Evolutionary conservation across 2,113 vertebrate genomes (phyloP), one percentile per base, ranked within the genome.

Genomic region (Triplophysa dalaica): DNA sequence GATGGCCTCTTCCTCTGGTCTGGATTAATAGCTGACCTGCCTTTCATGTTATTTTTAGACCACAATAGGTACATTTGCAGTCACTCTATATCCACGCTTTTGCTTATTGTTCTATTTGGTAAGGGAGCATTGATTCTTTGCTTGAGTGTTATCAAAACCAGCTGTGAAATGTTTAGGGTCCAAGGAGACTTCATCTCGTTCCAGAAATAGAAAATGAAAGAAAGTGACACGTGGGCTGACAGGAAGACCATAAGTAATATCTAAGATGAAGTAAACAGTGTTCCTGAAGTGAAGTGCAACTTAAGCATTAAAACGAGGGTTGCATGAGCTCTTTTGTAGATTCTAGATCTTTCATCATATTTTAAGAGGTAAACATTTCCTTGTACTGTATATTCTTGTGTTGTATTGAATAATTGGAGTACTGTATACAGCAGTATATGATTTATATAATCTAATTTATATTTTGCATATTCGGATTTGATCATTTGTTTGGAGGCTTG

Each of bases 81-180:
- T 75, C 50, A 70, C 75, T 80, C 61, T 19, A 8, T 22, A 45
- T 76, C 58, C 33, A 38, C 7, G 33, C 33, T 8, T 41, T 43
- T 82, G 86, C 79, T 86, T 87, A 79, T 90, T 86, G 75, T 85
- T 88, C 81, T 82, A 77, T n/a, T 21, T 64, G 68, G 81, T 74
- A 82, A 86, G 86, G 83, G 33, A 73, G 29, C 58, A 29, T 73
- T 68, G 52, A 29, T 86, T 85, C 84, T 69, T 81, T 81, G 58
- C 81, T 83, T n/a, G 21, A 74, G 67, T 75, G 87, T 88, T 84
- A 89, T 89, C 74, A 89, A 83, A 81, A 86, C 82, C 89, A 90
- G 87, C 88, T 89, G 89, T 85, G 81, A 86, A 87, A 86, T 84
- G 50, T 77, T 78, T 84, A 77, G 82, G 33, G 33, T 38, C 33